These are phyloP conservation scores for Nycticebus coucang DNA, from an alignment of 2,113 vertebrate species.

Conservation along the genomic window DNA sequence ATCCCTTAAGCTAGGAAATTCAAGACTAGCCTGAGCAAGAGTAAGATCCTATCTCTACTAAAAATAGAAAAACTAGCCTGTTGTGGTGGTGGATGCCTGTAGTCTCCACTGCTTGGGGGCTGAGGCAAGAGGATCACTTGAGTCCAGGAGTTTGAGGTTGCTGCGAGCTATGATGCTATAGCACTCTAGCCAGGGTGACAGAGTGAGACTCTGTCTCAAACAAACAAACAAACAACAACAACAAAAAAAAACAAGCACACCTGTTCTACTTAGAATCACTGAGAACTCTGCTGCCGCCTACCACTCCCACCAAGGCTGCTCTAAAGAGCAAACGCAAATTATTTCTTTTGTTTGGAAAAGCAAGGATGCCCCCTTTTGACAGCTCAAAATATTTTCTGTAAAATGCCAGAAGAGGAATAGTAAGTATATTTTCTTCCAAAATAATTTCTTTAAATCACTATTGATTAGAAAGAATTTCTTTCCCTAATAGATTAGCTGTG, in stretches of 20 bases:
- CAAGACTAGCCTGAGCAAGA: no score
- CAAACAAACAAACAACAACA: no score
- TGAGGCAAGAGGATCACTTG: no score
- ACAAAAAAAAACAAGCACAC: background rate
- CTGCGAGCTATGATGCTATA: no score
- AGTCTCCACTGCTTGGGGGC: no score
- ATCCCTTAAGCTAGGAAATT: no score
- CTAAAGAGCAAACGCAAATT: constrained; percentile 49
- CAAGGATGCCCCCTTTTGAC: constrained; percentile 88
- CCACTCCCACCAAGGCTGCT: constrained; percentile 36
- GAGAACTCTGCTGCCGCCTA: constrained; percentile 32
- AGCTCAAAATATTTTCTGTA: constrained; percentile 76
- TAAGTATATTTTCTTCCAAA: constrained; percentile 67
- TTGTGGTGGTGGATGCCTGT: no score
- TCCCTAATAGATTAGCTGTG: background rate
- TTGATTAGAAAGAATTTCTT: constrained; percentile 19
- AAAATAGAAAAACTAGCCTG: no score
- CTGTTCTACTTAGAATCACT: constrained; percentile 63
- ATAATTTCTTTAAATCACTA: background rate
- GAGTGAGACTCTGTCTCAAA: no score
- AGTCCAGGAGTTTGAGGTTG: no score
- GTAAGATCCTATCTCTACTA: no score
- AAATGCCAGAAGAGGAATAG: constrained; percentile 77
- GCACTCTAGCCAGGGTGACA: no score
- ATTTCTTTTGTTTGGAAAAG: constrained; percentile 81